Evolutionary conservation across 2,797 vertebrate genomes (phyloP).

Genomic region (Xiphorhynchus erythropygius): DNA sequence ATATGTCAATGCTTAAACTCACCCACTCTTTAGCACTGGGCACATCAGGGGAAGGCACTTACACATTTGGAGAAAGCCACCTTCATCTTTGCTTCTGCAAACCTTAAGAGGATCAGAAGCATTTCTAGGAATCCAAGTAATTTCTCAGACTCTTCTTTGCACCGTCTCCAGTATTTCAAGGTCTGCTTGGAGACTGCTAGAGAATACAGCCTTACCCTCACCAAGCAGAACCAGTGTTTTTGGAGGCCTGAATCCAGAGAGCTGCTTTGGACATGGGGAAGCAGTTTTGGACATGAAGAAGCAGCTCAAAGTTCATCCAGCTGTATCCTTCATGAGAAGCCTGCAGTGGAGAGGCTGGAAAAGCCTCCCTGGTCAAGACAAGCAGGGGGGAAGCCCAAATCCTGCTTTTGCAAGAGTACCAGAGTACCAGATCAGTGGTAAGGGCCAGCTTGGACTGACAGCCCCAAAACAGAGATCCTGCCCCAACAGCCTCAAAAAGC

Average conservation of each 20-base stretch:
- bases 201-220: not conserved
- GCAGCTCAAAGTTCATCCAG: not conserved
- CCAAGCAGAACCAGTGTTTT: not conserved
- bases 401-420: not conserved
- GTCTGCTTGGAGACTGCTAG: not conserved
- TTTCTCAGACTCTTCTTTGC: not conserved
- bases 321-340: not conserved
- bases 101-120: not conserved
- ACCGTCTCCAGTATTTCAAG: not conserved
- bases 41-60: not conserved
- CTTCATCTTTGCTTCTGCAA: not conserved
- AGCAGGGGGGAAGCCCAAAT: not conserved
- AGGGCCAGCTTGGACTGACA: not conserved
- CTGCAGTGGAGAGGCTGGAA: not conserved
- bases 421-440: not conserved
- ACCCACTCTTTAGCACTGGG: not conserved
- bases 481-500: not conserved
- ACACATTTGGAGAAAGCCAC: not conserved
- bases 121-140: not conserved
- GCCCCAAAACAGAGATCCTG: not conserved
- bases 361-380: not conserved
- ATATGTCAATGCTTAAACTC: not conserved
- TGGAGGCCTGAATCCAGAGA: not conserved
- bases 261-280: not conserved
- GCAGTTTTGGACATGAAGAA: not conserved